Conservation (phyloP, 2,888 invertebrate genomes). For the Achlya flavicornis region DNA sequence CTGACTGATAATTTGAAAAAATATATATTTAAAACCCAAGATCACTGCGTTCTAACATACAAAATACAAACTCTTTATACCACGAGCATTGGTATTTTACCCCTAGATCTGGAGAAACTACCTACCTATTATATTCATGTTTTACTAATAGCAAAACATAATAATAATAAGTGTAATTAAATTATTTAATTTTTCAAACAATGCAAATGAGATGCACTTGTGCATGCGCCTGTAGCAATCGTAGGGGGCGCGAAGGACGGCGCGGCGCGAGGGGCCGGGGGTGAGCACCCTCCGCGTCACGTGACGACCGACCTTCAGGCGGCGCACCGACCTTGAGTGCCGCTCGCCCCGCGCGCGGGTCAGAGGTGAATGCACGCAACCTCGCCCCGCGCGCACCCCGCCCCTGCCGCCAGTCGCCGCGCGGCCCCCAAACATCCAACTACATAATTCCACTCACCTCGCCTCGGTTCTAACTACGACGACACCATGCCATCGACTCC, state of each 20-base stretch:
- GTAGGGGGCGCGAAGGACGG: slow-evolving; percentile 29
- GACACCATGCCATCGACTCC: slow-evolving; percentile 61
- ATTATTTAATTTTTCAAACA: slow-evolving; percentile 15
- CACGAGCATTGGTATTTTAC: no score
- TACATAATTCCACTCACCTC: slow-evolving; percentile 70
- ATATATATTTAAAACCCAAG: no score
- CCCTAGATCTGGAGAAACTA: no score
- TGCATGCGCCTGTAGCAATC: slow-evolving; percentile 53
- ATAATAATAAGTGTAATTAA: no score
- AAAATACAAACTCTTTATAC: no score
- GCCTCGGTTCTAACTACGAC: slow-evolving; percentile 50
- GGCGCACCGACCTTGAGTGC: slow-evolving; percentile 83
- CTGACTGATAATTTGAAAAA: no score
- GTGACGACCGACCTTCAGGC: slow-evolving; percentile 81
- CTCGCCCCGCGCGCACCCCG: slow-evolving; percentile 53
- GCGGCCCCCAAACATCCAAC: slow-evolving; percentile 47
- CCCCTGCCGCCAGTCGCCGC: slow-evolving; percentile 38
- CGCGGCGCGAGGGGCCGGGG: slow-evolving; percentile 58
- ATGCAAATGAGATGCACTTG: slow-evolving; percentile 38
- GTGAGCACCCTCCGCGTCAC: slow-evolving; percentile 78
- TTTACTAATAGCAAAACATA: not conserved
- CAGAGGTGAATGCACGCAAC: slow-evolving; percentile 81
- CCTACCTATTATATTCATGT: no score
- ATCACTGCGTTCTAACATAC: no score
- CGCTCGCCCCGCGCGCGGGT: slow-evolving; percentile 80